Conservation (phyloP, 2,888 invertebrate genomes). For the Xanthia icteritia region DNA sequence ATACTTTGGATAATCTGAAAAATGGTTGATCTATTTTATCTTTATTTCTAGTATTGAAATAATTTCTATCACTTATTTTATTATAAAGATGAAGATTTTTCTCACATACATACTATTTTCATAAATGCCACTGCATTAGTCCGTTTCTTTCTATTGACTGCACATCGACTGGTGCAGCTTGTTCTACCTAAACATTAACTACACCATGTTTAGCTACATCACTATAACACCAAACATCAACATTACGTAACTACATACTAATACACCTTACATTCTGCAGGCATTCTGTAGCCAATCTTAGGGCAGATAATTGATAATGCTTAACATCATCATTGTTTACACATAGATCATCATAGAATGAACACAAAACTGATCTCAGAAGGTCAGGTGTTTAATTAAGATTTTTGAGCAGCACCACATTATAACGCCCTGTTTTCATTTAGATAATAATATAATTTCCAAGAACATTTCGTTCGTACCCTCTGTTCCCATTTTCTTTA, state of each 20-base stretch:
- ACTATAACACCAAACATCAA: not conserved
- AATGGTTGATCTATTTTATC: too few relatives aligned
- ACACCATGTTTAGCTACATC: not conserved
- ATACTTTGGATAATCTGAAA: too few relatives aligned
- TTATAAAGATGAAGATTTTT: too few relatives aligned
- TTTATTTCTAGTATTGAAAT: too few relatives aligned
- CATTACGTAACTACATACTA: not conserved
- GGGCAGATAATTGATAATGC: slow-evolving; percentile 23
- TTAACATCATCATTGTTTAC: not conserved
- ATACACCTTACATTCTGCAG: not conserved
- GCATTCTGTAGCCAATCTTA: slow-evolving; percentile 34
- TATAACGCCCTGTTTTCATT: not conserved
- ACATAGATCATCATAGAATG: not conserved
- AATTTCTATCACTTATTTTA: too few relatives aligned
- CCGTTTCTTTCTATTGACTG: slow-evolving; percentile 29
- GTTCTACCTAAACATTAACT: not conserved
- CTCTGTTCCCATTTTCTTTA: slow-evolving; percentile 4
- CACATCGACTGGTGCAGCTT: slow-evolving; percentile 13
- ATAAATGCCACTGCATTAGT: slow-evolving; percentile 15
- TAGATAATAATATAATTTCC: slow-evolving; percentile 6
- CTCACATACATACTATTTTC: too few relatives aligned
- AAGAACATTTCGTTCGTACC: not conserved
- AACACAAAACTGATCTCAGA: not conserved
- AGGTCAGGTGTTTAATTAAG: not conserved
- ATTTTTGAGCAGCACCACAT: not conserved